A percentile compares a stretch with the other conserved stretches of the same genome.
These are phyloP conservation scores for Umimayanthus chanpuru DNA, from an alignment of 92 coral and sea anemone species.

Conservation along the genomic window DNA sequence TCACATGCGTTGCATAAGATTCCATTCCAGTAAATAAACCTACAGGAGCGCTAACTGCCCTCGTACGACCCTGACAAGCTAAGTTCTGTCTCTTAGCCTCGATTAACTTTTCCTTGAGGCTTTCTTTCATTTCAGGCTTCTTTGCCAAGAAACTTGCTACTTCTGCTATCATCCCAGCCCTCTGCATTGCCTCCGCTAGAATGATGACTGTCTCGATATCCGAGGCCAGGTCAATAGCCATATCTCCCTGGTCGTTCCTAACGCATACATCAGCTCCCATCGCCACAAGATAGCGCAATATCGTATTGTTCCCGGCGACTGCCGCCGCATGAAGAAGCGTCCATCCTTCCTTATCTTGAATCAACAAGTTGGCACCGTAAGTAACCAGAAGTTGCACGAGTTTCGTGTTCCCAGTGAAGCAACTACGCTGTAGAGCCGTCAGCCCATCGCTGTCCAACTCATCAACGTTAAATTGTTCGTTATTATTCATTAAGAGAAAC, in stretches of 20 bases:
- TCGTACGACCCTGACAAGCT: constrained; percentile 30
- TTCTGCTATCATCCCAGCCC: constrained; percentile 59
- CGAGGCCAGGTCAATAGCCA: constrained; percentile 87
- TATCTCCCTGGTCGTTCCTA: constrained; percentile 81
- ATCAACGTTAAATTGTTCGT: constrained; percentile 83
- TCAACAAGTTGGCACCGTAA: constrained; percentile 85
- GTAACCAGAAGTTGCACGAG: constrained; percentile 85
- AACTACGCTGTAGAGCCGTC: constrained; percentile 92
- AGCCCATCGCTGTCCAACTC: constrained; percentile 94
- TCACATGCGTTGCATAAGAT: constrained; percentile 48
- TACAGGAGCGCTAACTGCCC: constrained; percentile 49
- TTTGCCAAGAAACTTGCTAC: constrained; percentile 66
- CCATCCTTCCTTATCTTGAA: constrained; percentile 99
- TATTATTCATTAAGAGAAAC: constrained; percentile 78
- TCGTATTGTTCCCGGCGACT: constrained; percentile 88
- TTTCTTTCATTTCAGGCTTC: constrained; percentile 72
- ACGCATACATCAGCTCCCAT: constrained; percentile 83
- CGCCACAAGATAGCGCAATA: constrained; percentile 80
- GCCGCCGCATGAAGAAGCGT: constrained; percentile 94
- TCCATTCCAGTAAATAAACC: constrained; percentile 24
- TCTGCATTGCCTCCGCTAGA: constrained; percentile 85
- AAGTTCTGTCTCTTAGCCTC: constrained; percentile 25
- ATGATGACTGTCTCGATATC: constrained; percentile 76
- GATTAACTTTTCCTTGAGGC: constrained; percentile 68
- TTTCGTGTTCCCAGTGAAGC: constrained; percentile 84